These are phyloP conservation scores for Apotomis betuletana DNA, from an alignment of 2,888 invertebrate species.

Conservation along the genomic window DNA sequence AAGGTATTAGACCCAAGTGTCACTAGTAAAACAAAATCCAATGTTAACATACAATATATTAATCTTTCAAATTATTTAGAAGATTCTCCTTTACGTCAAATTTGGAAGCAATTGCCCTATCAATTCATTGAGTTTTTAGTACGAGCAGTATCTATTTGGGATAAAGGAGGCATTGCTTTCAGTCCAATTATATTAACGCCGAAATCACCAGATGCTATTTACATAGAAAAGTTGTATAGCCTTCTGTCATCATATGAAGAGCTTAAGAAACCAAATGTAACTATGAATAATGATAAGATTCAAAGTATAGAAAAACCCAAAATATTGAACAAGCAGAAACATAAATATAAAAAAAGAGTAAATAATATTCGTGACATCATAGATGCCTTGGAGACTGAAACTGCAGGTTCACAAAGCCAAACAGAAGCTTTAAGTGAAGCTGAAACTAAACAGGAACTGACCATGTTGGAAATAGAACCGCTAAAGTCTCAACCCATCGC, in stretches of 20 bases:
- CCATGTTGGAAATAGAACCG: slow-evolving; percentile 19
- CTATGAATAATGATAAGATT: slow-evolving; percentile 32
- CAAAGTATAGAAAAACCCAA: slow-evolving; percentile 40
- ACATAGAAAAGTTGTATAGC: slow-evolving; percentile 62
- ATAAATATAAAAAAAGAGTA: slow-evolving; percentile 52
- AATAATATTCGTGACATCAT: slow-evolving; percentile 77
- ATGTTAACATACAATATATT: slow-evolving; percentile 58
- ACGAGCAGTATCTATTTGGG: slow-evolving; percentile 71
- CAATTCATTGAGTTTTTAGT: slow-evolving; percentile 66
- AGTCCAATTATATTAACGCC: slow-evolving; percentile 67
- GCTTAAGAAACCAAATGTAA: slow-evolving; percentile 2
- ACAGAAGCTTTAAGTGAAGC: slow-evolving; percentile 58
- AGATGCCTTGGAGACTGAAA: slow-evolving; percentile 61
- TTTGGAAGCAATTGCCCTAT: slow-evolving; percentile 63
- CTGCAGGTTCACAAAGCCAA: slow-evolving; percentile 45
- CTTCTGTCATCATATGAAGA: slow-evolving; percentile 57
- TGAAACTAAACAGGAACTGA: slow-evolving; percentile 52
- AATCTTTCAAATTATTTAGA: slow-evolving; percentile 63
- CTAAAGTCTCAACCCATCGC: neutral
- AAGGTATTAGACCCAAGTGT: slow-evolving; percentile 44
- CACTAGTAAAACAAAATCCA: slow-evolving; percentile 44
- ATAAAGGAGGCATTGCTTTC: slow-evolving; percentile 73
- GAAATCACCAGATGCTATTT: slow-evolving; percentile 55
- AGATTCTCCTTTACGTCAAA: slow-evolving; percentile 64
- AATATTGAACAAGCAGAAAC: slow-evolving; percentile 27